Conservation (phyloP, 2,797 vertebrate species). For the Todus mexicanus region DNA sequence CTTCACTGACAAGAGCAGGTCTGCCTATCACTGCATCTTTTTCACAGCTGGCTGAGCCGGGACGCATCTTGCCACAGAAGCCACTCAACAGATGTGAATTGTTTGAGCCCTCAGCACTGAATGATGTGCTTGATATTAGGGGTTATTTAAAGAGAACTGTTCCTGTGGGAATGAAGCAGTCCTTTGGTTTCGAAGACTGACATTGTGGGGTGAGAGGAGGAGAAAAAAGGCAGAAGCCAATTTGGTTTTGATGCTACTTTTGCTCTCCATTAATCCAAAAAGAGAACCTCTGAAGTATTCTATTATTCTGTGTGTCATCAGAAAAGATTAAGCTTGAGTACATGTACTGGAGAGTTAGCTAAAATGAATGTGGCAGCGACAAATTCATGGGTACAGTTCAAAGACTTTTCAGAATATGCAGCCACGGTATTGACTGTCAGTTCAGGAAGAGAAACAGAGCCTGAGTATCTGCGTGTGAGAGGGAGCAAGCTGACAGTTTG, state of each 20-base stretch:
- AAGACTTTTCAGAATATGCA: not conserved
- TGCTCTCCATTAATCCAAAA: not conserved
- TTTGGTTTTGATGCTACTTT: not conserved
- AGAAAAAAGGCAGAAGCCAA: not conserved
- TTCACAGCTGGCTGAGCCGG: not conserved
- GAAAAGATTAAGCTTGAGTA: not conserved
- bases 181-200: not conserved
- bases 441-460: not conserved
- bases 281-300: not conserved
- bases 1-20: not conserved
- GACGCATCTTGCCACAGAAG: not conserved
- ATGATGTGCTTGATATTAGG: not conserved
- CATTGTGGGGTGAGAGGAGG: fast-evolving
- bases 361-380: not conserved
- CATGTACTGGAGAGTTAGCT: not conserved
- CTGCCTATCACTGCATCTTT: not conserved
- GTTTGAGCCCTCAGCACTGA: not conserved
- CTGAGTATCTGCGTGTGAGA: not conserved
- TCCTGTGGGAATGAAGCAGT: not conserved
- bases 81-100: not conserved
- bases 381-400: not conserved
- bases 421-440: not conserved
- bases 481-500: not conserved
- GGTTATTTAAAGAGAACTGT: not conserved
- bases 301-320: not conserved